Evolutionary conservation across 2,888 invertebrate species (phyloP).

Genomic region (Seladonia tumulorum): DNA sequence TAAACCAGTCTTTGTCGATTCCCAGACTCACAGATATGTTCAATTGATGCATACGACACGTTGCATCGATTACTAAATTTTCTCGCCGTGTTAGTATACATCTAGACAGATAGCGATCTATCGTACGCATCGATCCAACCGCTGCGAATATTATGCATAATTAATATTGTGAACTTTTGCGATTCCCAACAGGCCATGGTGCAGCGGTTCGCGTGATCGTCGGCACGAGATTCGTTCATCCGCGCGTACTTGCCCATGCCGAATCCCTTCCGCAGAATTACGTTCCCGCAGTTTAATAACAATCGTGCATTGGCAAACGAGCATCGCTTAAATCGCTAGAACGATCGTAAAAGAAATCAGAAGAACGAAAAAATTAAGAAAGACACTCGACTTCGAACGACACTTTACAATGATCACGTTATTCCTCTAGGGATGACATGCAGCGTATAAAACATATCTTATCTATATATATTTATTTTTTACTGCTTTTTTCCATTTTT

Average conservation of each 20-base stretch:
- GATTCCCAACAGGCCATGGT: not conserved
- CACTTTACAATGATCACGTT: constrained; percentile 76
- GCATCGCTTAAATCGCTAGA: constrained; percentile 69
- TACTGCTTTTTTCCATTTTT: constrained; percentile 43
- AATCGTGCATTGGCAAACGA: constrained; percentile 69
- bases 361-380: not conserved
- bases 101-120: not conserved
- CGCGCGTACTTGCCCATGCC: constrained; percentile 1
- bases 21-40: not conserved
- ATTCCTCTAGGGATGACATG: constrained; percentile 79
- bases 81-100: not conserved
- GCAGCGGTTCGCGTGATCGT: not conserved
- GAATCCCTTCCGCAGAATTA: not conserved
- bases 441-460: constrained; percentile 84
- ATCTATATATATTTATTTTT: constrained; percentile 75
- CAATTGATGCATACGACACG: not conserved
- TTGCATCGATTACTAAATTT: not conserved
- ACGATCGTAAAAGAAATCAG: constrained; percentile 9
- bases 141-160: not conserved
- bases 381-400: constrained; percentile 70
- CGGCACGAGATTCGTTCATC: constrained; percentile 12
- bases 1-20: not conserved
- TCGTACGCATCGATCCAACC: not conserved
- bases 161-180: not conserved
- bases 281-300: constrained; percentile 28